A percentile compares a stretch with the other conserved stretches of the same genome.
Conservation (phyloP, 1,140 invertebrate species). For the Drosophila persimilis region DNA sequence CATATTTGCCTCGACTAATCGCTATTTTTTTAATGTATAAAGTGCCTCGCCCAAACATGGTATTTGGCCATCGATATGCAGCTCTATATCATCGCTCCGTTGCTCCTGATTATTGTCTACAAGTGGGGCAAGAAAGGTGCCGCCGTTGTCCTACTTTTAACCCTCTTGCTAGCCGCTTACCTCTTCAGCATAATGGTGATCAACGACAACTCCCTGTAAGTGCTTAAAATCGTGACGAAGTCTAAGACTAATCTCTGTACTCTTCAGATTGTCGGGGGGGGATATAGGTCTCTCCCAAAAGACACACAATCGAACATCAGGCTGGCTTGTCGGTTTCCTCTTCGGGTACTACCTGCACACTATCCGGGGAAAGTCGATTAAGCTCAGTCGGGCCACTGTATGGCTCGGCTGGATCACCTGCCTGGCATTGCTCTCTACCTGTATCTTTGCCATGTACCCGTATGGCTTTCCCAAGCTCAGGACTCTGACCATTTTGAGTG, state of each 20-base stretch:
- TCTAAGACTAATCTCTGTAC: too few species aligned
- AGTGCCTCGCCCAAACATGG: conserved; percentile 95
- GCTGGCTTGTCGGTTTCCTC: conserved; percentile 70
- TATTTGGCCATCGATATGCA: conserved; percentile 94
- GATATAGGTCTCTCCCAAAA: conserved; percentile 27
- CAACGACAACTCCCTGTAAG: conserved; percentile 48
- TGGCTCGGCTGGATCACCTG: conserved; percentile 64
- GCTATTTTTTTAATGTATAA: neutral
- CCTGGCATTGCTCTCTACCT: conserved; percentile 59
- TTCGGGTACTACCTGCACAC: conserved; percentile 68
- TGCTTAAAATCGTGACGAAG: neutral
- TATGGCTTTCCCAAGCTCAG: conserved; percentile 57
- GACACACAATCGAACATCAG: conserved; percentile 57
- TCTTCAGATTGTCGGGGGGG: neutral
- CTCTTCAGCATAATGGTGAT: conserved; percentile 59
- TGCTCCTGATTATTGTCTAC: conserved; percentile 88
- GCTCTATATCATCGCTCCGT: conserved; percentile 89
- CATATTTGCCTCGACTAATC: neutral
- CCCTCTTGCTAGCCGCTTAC: conserved; percentile 36
- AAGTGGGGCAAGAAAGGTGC: conserved; percentile 84
- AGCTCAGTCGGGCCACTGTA: conserved; percentile 25
- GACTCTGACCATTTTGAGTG: conserved; percentile 69
- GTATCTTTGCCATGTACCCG: conserved; percentile 75
- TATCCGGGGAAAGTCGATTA: conserved; percentile 42
- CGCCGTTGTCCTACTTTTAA: conserved; percentile 28